Base-by-base conservation (phyloP, 1,140 invertebrate species). In the Aphelenchoides fujianensis region DNA sequence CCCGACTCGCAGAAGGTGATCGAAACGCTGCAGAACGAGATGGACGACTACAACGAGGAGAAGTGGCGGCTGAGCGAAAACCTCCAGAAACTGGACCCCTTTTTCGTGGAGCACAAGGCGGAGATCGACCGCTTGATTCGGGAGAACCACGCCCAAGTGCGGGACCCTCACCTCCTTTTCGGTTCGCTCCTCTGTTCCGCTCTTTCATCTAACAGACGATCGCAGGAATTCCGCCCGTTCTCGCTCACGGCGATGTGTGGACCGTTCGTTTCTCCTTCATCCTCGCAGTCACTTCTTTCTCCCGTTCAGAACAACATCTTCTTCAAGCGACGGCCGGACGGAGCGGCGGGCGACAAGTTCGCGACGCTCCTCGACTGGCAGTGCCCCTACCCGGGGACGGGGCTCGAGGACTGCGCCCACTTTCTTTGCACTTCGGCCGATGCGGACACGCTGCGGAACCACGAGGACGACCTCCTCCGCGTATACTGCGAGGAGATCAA, bases 291-390 rank as follows among this genome's bases (percentile, higher is more conserved):
- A n/a, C n/a, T n/a, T n/a, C n/a, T n/a, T n/a, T n/a, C n/a, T n/a
- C n/a, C n/a, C n/a, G n/a, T 48, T 48, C 41, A 32, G 19, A 59
- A 59, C 34, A 59, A 59, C 55, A 59, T 59, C 55, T 59, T 59
- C 23, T 59, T 59, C 34, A 19, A 59, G 34, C 55, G 55, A 23
- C 28, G 34, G 5, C 5, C 55, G 5, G 55, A 59, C 23, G 55
- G 55, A 5, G 34, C 55, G 19, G 19, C 5, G 27, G 23, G 55
- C 7, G 19, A 59, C 23, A 23, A 59, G 7, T 5, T 59, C 5
- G 5, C 5, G 12, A 59, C 55, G 19, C 7, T 59, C 34, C 55
- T 59, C 5, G 55, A 59, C 23, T 59, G 5, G 5, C 55, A 59
- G 34, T 23, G 5, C 5, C 5, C 5, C 5, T 5, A 7, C 34